A percentile compares a stretch with the other conserved stretches of the same genome.
Conservation (phyloP, 2,113 vertebrate genomes). For the Alligator mississippiensis region DNA sequence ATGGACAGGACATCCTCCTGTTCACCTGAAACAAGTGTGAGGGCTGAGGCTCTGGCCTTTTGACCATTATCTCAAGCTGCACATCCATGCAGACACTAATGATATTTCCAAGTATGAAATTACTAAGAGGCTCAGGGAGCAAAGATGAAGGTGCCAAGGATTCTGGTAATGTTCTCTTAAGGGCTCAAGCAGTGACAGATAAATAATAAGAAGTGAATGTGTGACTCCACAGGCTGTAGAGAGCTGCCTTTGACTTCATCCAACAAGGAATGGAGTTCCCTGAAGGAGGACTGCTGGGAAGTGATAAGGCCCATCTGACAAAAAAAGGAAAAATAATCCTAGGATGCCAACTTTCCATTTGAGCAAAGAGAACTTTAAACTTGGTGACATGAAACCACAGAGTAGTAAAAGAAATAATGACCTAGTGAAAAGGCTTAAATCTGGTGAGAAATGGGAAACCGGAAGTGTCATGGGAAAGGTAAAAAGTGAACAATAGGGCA, state of each 20-base stretch:
- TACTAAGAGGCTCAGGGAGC: neutral
- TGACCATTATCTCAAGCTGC: neutral
- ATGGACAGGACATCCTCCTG: neutral
- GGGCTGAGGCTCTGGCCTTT: too few species aligned
- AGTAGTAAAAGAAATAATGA: neutral
- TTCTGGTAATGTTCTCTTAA: rapidly evolving
- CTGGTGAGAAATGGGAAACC: neutral
- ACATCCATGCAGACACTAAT: neutral
- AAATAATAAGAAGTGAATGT: neutral
- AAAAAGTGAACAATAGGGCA: too few species aligned
- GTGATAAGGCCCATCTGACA: neutral
- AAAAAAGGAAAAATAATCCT: neutral
- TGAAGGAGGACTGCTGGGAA: too few species aligned
- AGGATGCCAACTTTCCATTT: neutral
- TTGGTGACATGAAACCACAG: neutral
- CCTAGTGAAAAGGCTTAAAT: neutral
- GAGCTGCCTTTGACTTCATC: too few species aligned
- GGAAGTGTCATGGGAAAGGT: too few species aligned
- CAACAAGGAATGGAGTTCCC: too few species aligned
- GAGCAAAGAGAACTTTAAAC: neutral
- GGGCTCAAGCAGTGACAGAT: neutral
- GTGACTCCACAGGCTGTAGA: neutral
- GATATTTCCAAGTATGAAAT: neutral
- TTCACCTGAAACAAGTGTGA: neutral
- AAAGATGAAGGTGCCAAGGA: neutral